phyloP scores from a whole-genome alignment of 2,888 invertebrate genomes.

The Tipula vernalis region DNA sequence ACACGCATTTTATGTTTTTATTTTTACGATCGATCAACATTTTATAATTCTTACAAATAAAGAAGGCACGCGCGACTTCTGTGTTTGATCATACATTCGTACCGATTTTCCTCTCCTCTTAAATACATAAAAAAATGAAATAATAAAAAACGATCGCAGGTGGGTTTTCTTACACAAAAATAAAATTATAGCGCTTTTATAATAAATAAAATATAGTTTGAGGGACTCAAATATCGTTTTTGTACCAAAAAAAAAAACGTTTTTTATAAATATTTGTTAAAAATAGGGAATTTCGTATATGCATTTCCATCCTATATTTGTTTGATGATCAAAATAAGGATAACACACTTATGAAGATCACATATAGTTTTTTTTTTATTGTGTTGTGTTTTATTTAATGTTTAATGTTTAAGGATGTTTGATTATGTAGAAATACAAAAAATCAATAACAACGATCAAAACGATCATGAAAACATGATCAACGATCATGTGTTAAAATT shows the following conservation, averaged over 20 bases:
- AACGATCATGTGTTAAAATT: neutral
- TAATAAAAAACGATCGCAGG: neutral
- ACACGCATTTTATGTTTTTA: neutral
- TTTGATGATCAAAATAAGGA: slow-evolving; percentile 4
- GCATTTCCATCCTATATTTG: neutral
- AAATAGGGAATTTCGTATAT: neutral
- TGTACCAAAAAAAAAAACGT: neutral
- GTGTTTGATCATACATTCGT: neutral
- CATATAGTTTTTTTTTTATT: neutral
- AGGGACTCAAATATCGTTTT: neutral
- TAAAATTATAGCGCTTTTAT: neutral
- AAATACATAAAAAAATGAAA: neutral
- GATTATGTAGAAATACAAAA: neutral
- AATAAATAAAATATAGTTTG: neutral
- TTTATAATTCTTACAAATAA: neutral
- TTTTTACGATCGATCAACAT: neutral
- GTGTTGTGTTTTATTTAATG: neutral
- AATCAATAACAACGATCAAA: neutral
- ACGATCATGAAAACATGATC: too few relatives aligned
- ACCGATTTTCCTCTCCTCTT: neutral
- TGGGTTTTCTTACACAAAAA: neutral
- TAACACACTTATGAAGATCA: neutral
- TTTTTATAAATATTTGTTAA: neutral
- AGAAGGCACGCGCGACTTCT: neutral
- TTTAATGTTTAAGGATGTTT: neutral